Evolutionary conservation across 2,113 vertebrate species (phyloP), one percentile per base, ranked within the genome.

Genomic region (Dromaius novaehollandiae): DNA sequence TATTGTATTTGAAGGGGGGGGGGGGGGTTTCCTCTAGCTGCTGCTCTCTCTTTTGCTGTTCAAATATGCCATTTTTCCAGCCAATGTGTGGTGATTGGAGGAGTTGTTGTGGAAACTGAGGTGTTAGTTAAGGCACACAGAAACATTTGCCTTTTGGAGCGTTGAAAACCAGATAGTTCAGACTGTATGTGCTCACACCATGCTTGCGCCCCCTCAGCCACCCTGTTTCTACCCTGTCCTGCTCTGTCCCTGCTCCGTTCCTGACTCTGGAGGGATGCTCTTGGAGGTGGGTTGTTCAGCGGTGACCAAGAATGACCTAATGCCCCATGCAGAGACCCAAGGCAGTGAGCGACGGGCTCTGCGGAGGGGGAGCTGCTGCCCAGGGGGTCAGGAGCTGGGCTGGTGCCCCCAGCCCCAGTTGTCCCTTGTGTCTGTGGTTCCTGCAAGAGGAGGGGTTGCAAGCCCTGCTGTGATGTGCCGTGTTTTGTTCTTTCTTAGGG

Each of bases 401-500:
- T 28, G 24, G 32, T 34, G 4, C 46, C 17, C 44, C 34, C 11
- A 18, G 46, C 24, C 8, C 19, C 4, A 18, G 11, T 69, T 44
- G 69, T 48, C 25, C 30, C 74, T 44, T 38, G 30, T 26, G 22
- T 44, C 14, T 8, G 34, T 5, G 14, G 69, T 25, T 71, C 46
- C 7, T 25, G 17, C 60, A 13, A 12, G 44, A 26, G 42, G n/a
- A 50, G n/a, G 9, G 30, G 48, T 32, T 34, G 36, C 60, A 46
- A 48, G 10, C 46, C 66, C 60, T 25, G 24, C 60, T 16, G 21
- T 86, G 69, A 80, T 19, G 0, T 13, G 22, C 15, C 73, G 36
- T 75, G 9, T 87, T 63, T 44, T 38, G 3, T 53, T 95, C 68
- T 89, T 73, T 86, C 90, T 60, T 60, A 99, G 99, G 99, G 99